phyloP scores from a whole-genome alignment of 92 coral and sea anemone genomes.

The Plumapathes pennacea region DNA sequence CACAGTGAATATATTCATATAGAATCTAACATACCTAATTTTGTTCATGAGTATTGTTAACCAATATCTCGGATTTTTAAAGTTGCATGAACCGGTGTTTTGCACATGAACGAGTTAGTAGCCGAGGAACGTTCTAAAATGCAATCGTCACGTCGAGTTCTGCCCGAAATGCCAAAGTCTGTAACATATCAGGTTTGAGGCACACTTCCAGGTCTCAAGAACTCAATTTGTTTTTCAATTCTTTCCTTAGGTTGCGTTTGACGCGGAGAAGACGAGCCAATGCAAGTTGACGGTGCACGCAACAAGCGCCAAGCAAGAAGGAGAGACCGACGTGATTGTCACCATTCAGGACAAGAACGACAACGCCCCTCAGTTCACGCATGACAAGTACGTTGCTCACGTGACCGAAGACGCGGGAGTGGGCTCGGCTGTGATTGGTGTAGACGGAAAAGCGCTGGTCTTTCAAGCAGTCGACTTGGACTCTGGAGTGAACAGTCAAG shows the following conservation, averaged over 20 bases:
- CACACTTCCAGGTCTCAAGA: too few relatives aligned
- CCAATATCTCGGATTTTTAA: too few relatives aligned
- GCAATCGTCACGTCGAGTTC: too few relatives aligned
- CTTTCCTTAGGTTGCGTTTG: slow-evolving; percentile 61
- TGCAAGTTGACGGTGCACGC: slow-evolving; percentile 77
- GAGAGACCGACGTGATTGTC: slow-evolving; percentile 58
- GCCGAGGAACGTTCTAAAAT: too few relatives aligned
- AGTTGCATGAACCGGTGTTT: too few relatives aligned
- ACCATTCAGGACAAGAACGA: slow-evolving; percentile 76
- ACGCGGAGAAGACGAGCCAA: slow-evolving; percentile 70
- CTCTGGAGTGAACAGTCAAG: slow-evolving; percentile 41
- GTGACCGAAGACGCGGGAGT: slow-evolving; percentile 67
- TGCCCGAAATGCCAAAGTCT: too few relatives aligned
- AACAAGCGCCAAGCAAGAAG: slow-evolving; percentile 63
- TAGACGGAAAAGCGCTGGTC: slow-evolving; percentile 66
- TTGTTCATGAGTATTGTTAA: too few relatives aligned
- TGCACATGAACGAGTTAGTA: too few relatives aligned
- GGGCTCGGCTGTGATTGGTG: slow-evolving; percentile 59
- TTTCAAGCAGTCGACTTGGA: slow-evolving; percentile 78
- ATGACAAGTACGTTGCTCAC: slow-evolving; percentile 53
- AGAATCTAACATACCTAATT: too few relatives aligned
- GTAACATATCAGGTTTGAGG: too few relatives aligned
- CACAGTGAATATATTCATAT: too few relatives aligned
- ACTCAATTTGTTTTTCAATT: neutral
- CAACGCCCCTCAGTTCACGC: slow-evolving; percentile 73